Conservation (phyloP, 2,797 vertebrate species). For the Crotalus adamanteus region DNA sequence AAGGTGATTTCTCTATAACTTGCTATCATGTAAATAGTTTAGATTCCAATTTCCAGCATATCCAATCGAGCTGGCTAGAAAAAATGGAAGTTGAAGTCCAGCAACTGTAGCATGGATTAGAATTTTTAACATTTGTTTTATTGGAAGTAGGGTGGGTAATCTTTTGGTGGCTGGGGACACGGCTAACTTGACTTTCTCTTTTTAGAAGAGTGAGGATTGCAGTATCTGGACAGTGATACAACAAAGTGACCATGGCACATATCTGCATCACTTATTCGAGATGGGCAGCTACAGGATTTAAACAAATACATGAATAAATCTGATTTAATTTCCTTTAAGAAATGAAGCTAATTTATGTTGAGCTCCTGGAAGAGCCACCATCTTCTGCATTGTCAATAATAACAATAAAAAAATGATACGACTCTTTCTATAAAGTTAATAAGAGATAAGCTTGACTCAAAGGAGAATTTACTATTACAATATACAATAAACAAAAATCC, state of each 20-base stretch:
- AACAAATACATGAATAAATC: background rate
- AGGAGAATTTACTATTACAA: background rate
- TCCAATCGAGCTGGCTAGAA: background rate
- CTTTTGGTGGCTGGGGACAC: background rate
- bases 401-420: background rate
- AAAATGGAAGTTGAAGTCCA: too few species aligned
- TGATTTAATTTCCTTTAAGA: background rate
- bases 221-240: background rate
- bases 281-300: background rate
- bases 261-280: background rate
- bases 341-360: background rate
- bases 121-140: background rate
- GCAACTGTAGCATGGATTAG: background rate
- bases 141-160: background rate
- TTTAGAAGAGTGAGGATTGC: background rate
- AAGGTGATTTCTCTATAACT: background rate
- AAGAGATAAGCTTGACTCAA: background rate
- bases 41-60: background rate
- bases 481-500: background rate
- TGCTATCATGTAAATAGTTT: background rate
- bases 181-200: background rate
- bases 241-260: background rate
- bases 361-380: background rate
- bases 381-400: background rate
- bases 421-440: background rate